Base-by-base conservation (phyloP, 2,888 invertebrate species). In the Nemotelus nigrinus region DNA sequence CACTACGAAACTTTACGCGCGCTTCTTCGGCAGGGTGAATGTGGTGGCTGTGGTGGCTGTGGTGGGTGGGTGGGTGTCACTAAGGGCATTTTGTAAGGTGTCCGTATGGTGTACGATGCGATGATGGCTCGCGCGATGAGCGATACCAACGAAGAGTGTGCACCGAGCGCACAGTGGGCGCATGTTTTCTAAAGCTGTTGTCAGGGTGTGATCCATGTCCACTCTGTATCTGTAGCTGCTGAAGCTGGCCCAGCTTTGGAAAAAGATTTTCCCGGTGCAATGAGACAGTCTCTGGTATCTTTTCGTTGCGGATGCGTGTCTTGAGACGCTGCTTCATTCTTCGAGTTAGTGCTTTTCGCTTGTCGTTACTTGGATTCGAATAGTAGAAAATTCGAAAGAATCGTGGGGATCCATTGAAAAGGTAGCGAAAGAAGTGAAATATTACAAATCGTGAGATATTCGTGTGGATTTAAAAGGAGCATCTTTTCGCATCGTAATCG, bases 251-350 rank as follows among this genome's bases (percentile, higher is more conserved):
- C 74, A 72, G 60, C 74, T 58, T 41, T 63, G 74, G 50, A 48
- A 63, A 60, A 50, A 41, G 48, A 60, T 74, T 74, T 74, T 60
- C 63, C 74, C 74, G 74, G 74, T 74, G 74, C 74, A 74, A 41
- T n/a, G 70, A 53, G 55, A 10, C 74, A 74, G 74, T 74, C 74
- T 60, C 63, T 47, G 41, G 63, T 63, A 60, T 74, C 60, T 74
- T 60, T 60, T 48, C 60, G 63, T 48, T 39, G 60, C 39, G 74
- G 57, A 41, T 8, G 74, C 25, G 74, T 63, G 72, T 72, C 5
- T 48, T 1, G 25, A 60, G 74, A 8, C 50, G 70, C 43, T 70
- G 44, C 6, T 65, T 8, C 3, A n/a, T 65, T 65, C 43, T 63
- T 4, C 63, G 63, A n/a, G 63, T 41, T 4, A 43, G 43, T 53